phyloP scores from a whole-genome alignment of 2,888 invertebrate species.

The Drosophila flavopinicola region DNA sequence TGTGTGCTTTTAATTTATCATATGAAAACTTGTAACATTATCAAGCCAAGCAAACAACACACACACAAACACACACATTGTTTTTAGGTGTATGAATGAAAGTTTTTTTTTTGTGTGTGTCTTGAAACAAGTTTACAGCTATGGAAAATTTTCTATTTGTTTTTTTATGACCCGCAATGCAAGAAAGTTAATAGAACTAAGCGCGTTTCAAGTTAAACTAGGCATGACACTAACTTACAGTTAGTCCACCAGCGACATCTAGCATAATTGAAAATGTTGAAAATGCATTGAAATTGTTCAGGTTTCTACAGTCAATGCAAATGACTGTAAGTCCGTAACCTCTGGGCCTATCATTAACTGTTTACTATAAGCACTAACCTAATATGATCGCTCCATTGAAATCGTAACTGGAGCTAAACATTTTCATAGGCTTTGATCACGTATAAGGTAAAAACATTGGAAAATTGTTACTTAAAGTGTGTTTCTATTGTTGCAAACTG shows the following conservation, averaged over 20 bases:
- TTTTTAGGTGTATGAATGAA: slow-evolving; percentile 40
- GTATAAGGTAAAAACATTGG: too few relatives aligned
- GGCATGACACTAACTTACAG: slow-evolving; percentile 42
- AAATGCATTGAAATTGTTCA: not conserved
- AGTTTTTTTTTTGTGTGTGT: slow-evolving; percentile 44
- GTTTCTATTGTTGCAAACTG: too few relatives aligned
- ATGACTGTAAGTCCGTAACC: not conserved
- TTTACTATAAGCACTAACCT: not conserved
- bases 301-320: not conserved
- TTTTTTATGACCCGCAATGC: slow-evolving; percentile 42
- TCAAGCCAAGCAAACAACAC: slow-evolving; percentile 7
- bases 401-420: too few relatives aligned
- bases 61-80: slow-evolving; percentile 14
- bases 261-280: slow-evolving; percentile 14
- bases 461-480: too few relatives aligned
- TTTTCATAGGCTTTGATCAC: too few relatives aligned
- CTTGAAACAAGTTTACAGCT: slow-evolving; percentile 38
- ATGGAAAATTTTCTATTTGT: slow-evolving; percentile 27
- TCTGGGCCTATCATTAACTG: too few relatives aligned
- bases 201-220: slow-evolving; percentile 46
- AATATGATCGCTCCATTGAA: not conserved
- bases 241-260: slow-evolving; percentile 23
- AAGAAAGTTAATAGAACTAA: slow-evolving; percentile 48
- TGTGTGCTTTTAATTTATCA: slow-evolving; percentile 41
- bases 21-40: slow-evolving; percentile 47